Conservation (phyloP, 1,140 invertebrate species). For the Eurosta solidaginis region DNA sequence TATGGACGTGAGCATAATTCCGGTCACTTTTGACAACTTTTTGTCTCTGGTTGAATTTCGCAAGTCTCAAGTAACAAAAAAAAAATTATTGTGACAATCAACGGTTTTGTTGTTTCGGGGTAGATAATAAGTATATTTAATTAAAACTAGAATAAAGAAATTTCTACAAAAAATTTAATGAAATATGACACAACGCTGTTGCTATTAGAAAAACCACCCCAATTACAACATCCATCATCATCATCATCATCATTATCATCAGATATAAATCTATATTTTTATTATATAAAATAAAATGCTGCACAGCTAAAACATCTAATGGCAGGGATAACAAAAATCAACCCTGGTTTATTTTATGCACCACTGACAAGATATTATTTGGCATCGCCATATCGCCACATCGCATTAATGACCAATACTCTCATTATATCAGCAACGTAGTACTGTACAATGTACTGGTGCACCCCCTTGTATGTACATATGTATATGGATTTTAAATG, state of each 20-base stretch:
- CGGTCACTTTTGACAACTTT: too few species aligned
- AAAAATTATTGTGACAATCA: background rate
- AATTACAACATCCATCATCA: background rate
- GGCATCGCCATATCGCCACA: background rate
- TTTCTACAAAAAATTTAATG: background rate
- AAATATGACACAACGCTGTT: background rate
- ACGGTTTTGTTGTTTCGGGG: too few species aligned
- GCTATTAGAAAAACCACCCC: background rate
- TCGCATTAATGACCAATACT: background rate
- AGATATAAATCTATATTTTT: constrained; percentile 2
- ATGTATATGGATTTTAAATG: too few species aligned
- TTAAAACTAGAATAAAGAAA: background rate
- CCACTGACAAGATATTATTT: constrained; percentile 8
- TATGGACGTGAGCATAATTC: too few species aligned
- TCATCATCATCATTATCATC: background rate
- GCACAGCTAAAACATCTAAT: background rate
- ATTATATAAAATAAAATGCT: constrained; percentile 8
- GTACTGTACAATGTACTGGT: background rate
- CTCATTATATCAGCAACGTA: background rate
- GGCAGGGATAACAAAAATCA: background rate
- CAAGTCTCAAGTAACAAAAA: constrained; percentile 5
- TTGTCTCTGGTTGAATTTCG: too few species aligned
- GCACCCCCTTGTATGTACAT: too few species aligned
- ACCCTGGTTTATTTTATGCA: background rate
- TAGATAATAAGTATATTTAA: background rate